Base-by-base conservation (phyloP, 2,797 vertebrate species). In the Cyclura pinguis region DNA sequence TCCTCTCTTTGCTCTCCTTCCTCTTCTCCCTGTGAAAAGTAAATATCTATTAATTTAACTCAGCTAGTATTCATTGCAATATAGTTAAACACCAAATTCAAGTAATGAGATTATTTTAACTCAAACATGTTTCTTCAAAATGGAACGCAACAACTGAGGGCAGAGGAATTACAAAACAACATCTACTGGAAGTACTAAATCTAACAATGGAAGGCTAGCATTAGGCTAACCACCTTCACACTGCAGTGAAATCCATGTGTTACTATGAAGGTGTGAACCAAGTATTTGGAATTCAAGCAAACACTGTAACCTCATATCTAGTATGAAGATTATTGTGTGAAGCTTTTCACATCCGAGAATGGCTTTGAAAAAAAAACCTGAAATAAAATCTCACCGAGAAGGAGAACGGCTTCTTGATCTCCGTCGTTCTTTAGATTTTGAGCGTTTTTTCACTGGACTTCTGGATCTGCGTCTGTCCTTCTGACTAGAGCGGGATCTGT, bases 351-450 rank as follows among this genome's bases (percentile, higher is more conserved):
- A 2, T n/a, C 18, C 22, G 38, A 27, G 24, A 55, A 29, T 2
- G 38, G 55, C 24, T 38, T 32, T 50, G 74, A 52, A 77, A 42
- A 80, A 16, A 7, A 67, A 42, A 78, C 35, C 12, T 57, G 57
- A 27, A 91, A 90, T 74, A 91, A 67, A 93, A 90, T 89, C 97
- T 92, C 62, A 99, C 99, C 98, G 98, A 57, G 98, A 98, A 90
- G 0, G 97, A 9, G 98, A 98, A 55, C 96, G 97, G 94, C 98
- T 99, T 91, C 96, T 97, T 90, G 98, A 98, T 69, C 89, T 98
- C 55, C 95, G 96, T 27, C 94, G 97, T 82, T 99, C 99, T 88
- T 96, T 97, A 94, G 99, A 99, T 80, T 96, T 98, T 20, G 98
- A 99, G 59, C 94, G 97, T 92, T 98, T 98, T 96, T 96, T 98